Percentiles rank a stretch among this genome's conserved stretches.
Evolutionary conservation across 2,888 invertebrate genomes (phyloP).

Genomic region (Phortica okadai): DNA sequence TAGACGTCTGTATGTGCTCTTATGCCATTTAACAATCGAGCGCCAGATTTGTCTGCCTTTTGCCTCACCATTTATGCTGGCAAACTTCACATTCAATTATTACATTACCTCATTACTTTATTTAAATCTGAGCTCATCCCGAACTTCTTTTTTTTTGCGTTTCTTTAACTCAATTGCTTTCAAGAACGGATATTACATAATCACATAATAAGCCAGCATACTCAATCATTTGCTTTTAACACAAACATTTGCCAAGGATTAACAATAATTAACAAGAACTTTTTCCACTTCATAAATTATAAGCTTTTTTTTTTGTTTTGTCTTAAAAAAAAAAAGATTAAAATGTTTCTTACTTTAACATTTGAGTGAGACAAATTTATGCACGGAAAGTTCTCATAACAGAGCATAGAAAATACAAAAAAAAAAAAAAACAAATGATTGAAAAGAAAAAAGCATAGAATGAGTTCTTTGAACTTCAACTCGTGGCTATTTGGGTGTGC

Average conservation of each 20-base stretch:
- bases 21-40: too few relatives aligned
- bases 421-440: not conserved
- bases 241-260: too few relatives aligned
- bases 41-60: too few relatives aligned
- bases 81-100: too few relatives aligned
- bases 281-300: not conserved
- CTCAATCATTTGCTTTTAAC: too few relatives aligned
- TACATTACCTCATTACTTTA: too few relatives aligned
- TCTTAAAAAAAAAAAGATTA: not conserved
- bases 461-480: conserved; percentile 64
- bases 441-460: conserved; percentile 39
- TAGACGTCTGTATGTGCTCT: too few relatives aligned
- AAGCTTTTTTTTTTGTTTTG: not conserved
- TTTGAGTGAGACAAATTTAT: not conserved
- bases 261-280: too few relatives aligned
- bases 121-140: too few relatives aligned
- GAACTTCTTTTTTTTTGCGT: too few relatives aligned
- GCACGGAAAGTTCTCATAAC: conserved; percentile 15
- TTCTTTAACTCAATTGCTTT: too few relatives aligned
- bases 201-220: not conserved
- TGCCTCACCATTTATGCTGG: too few relatives aligned
- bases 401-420: not conserved
- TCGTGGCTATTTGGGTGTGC: conserved; percentile 36
- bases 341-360: not conserved
- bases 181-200: not conserved